Percentiles rank a stretch among this genome's conserved stretches.
Conservation (phyloP, 1,140 invertebrate genomes). For the Drosophila littoralis region DNA sequence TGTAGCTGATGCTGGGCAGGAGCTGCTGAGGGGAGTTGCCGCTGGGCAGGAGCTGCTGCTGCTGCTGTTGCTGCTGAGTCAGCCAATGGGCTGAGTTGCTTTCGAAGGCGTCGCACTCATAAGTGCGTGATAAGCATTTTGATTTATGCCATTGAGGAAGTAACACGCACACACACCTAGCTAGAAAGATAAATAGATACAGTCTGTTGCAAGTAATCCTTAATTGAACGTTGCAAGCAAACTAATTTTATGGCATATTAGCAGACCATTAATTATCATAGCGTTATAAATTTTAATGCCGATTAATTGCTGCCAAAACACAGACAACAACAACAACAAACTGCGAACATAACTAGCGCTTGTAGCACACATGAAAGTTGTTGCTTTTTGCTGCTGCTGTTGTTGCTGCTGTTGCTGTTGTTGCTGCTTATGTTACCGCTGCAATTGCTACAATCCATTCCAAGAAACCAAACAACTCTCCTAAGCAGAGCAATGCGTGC, state of each 20-base stretch:
- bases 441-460: slow-evolving; percentile 23
- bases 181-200: slow-evolving; percentile 38
- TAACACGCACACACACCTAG: slow-evolving; percentile 23
- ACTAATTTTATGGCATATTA: slow-evolving; percentile 83
- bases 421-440: slow-evolving; percentile 49
- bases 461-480: slow-evolving; percentile 33
- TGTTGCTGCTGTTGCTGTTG: slow-evolving; percentile 47
- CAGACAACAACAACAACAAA: slow-evolving; percentile 60
- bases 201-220: slow-evolving; percentile 63
- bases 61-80: slow-evolving; percentile 16
- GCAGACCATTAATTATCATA: slow-evolving; percentile 78
- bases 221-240: slow-evolving; percentile 79
- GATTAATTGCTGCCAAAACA: slow-evolving; percentile 83
- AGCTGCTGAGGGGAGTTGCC: slow-evolving; percentile 38
- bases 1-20: slow-evolving; percentile 7
- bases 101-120: slow-evolving; percentile 42
- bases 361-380: slow-evolving; percentile 58
- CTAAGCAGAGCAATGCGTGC: slow-evolving; percentile 46
- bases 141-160: slow-evolving; percentile 74
- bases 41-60: background rate
- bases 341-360: slow-evolving; percentile 51
- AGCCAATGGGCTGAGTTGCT: slow-evolving; percentile 17
- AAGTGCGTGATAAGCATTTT: slow-evolving; percentile 81
- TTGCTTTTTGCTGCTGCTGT: slow-evolving; percentile 22
- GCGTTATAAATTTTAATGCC: slow-evolving; percentile 81